phyloP scores from a whole-genome alignment of 2,113 vertebrate genomes.

The Corvus hawaiiensis region DNA sequence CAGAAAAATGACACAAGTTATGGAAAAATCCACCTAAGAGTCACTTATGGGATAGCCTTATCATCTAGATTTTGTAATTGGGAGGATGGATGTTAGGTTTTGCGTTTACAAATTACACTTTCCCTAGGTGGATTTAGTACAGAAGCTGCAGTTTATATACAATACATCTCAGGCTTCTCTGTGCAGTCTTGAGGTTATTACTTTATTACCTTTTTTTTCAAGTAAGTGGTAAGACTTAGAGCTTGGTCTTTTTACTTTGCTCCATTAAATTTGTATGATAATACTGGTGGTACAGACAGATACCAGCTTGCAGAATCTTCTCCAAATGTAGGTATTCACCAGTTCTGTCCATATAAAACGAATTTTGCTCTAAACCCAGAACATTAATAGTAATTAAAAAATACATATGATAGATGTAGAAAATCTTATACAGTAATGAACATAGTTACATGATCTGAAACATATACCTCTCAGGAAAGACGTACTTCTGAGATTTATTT shows the following conservation, averaged over 20 bases:
- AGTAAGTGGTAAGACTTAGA: background rate
- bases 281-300: background rate
- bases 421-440: background rate
- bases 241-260: background rate
- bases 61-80: background rate
- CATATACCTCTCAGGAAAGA: accelerated
- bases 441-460: background rate
- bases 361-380: background rate
- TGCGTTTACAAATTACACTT: background rate
- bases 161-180: background rate
- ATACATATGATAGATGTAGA: background rate
- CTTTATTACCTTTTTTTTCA: background rate
- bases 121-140: background rate
- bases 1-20: background rate
- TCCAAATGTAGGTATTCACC: background rate
- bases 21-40: background rate
- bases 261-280: background rate
- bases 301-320: background rate
- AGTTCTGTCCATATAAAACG: background rate
- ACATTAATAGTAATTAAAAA: background rate
- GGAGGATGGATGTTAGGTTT: background rate
- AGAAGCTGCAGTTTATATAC: background rate
- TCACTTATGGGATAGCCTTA: background rate
- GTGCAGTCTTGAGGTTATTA: background rate
- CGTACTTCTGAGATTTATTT: background rate